Base-by-base conservation (phyloP, 30 jellyfish, hydroid and myxozoan genomes). In the Turritopsis dohrnii region DNA sequence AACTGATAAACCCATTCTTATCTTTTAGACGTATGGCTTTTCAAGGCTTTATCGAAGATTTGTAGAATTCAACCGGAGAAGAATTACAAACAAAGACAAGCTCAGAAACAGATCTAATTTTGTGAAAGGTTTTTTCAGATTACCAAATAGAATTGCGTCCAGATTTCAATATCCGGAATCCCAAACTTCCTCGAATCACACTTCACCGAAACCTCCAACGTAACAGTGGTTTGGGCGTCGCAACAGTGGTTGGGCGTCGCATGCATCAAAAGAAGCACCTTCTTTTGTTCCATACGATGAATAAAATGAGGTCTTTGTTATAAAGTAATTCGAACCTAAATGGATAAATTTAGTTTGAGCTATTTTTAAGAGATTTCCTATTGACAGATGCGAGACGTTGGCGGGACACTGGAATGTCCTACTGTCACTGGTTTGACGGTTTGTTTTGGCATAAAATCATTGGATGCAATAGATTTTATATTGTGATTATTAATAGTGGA, bases 1-100 rank as follows among this genome's bases (percentile, higher is more conserved):
- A n/a, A n/a, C n/a, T n/a, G n/a, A n/a, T n/a, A n/a, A n/a, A n/a
- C n/a, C n/a, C n/a, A n/a, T n/a, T n/a, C n/a, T 41, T 41, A 3
- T 41, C 60, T 41, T 69, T 69, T 69, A 69, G 77, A 69, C 77
- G 19, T 91, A 91, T 83, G 97, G 97, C 17, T 91, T 91, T 53
- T 96, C 97, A 75, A 69, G 96, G 21, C 84, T 91, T 17, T 91
- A 86, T 53, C 85, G 97, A 80, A 69, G 97, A 31, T 86, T 86
- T 75, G 65, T 91, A 24, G 97, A 91, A 83, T 91, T 91, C 53
- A 91, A 86, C 83, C 83, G 75, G 41, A 83, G 88, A 28, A 75
- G 85, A 52, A 76, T 96, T 18, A 54, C 94, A 16, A 83, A 84
- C 82, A 81, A 91, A 21, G 97, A 91, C 72, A 79, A 94, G 41